These are phyloP conservation scores for Axis porcinus DNA, from an alignment of 2,113 vertebrate genomes.

Conservation along the genomic window DNA sequence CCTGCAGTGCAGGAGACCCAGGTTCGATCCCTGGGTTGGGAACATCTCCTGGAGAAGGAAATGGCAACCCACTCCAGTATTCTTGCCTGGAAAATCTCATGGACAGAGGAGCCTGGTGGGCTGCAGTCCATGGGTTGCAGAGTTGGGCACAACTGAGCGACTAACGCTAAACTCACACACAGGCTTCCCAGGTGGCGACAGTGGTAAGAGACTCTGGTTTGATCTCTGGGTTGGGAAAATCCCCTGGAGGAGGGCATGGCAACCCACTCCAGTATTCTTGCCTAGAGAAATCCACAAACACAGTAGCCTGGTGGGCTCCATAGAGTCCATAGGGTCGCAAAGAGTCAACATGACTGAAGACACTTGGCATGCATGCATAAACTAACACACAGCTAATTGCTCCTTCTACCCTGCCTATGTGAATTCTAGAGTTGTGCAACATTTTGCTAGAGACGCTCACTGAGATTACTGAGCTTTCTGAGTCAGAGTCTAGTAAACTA, in stretches of 20 bases:
- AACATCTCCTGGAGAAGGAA: too few species aligned
- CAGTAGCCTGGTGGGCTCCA: neutral
- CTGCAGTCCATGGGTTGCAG: too few species aligned
- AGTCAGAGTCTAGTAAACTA: neutral
- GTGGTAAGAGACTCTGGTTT: neutral
- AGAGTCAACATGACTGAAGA: neutral
- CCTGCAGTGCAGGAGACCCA: too few species aligned
- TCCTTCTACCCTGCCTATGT: neutral
- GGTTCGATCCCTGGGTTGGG: too few species aligned
- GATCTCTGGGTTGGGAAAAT: neutral
- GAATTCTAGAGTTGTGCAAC: neutral
- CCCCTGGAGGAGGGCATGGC: neutral
- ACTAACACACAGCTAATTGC: neutral
- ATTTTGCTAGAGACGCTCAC: neutral
- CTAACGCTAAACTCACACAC: neutral
- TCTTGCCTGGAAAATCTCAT: too few species aligned
- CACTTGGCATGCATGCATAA: neutral
- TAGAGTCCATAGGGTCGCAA: neutral
- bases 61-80: too few species aligned
- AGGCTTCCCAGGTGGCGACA: neutral
- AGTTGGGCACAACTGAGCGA: too few species aligned
- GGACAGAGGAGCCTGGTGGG: too few species aligned
- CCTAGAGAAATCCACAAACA: neutral
- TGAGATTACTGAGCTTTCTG: neutral
- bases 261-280: neutral